Evolutionary conservation across 2,797 vertebrate species (phyloP), one percentile per base, ranked within the genome.

Genomic region (Oreochromis grahami): DNA sequence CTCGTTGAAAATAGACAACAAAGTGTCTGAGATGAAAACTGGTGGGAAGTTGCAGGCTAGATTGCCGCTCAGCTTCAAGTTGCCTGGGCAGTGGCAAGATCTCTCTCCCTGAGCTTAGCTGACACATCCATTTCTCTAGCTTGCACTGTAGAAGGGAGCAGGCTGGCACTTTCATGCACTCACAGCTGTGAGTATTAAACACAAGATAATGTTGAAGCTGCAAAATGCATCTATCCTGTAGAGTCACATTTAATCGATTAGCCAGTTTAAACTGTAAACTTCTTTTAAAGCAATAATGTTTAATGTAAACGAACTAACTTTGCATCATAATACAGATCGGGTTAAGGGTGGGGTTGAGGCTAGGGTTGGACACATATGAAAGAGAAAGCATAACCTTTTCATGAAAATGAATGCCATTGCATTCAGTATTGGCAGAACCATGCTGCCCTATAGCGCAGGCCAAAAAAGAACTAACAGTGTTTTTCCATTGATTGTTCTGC

Each of bases 1-100:
- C 88, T 91, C 26, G 87, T 92, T 87, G 86, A 82, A 94, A 95
- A 95, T 94, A 95, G 92, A 95, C 95, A 94, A 93, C 94, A 94
- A 92, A 95, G 92, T 90, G 94, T 92, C 91, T 91, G 92, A 90
- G 91, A 91, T 93, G 90, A 94, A 91, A 94, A 92, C 85, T 79
- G 56, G 88, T 89, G 91, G 92, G 87, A 89, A 89, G 89, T 86
- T 63, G 85, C 78, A 34, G 77, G 89, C 86, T 81, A 34, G 83
- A 90, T 87, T 48, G 80, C 84, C 41, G 79, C 76, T 85, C 77
- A 14, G 88, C 81, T 87, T 50, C 48, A 79, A 89, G 88, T 86
- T 78, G 86, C 78, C 53, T 10, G 76, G 85, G 83, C 86, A 52
- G 89, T 34, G 81, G 70, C 34, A 41, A 76, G 79, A 21, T 60